Evolutionary conservation across 2,797 vertebrate species (phyloP), one percentile per base, ranked within the genome.

Genomic region (Phrynocephalus forsythii): DNA sequence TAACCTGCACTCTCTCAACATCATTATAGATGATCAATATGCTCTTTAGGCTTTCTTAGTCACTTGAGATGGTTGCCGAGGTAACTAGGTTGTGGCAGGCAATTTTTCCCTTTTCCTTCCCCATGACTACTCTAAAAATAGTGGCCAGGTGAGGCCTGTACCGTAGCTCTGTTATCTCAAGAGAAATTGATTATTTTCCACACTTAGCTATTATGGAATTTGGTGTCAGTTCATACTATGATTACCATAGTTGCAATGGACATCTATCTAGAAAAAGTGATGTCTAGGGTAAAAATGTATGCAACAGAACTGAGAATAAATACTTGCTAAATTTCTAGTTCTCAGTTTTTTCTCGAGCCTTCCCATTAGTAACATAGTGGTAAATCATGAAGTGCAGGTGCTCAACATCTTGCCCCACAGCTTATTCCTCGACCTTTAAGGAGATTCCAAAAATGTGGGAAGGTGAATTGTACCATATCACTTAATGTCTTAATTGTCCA

Each of bases 11-110:
- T 94, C 93, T 96, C 94, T 96, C 79, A 67, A 96, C 97, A 96
- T 97, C 96, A 97, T 97, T 98, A 98, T 96, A 97, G 97, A 97
- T 98, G 95, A 99, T 98, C 98, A 98, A 98, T 98, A 98, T 96
- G 96, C 97, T 97, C 96, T 97, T 98, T 97, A 96, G 96, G 94
- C 96, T 96, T 96, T 95, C 95, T 91, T 90, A 96, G 96, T 96
- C 96, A 96, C 85, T 28, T 89, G 94, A 97, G 96, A 96, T 96
- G 95, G 98, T 98, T 99, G 96, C 98, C 96, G 88, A 90, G 97
- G 98, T 95, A 98, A 98, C 97, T 63, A 44, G 38, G 95, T 92
- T 95, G 92, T 95, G 95, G 96, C 96, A 97, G 96, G 96, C 95
- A 97, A 96, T 89, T 90, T 95, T 93, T 63, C 48, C n/a, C 30